A percentile compares a stretch with the other conserved stretches of the same genome.
phyloP scores from a whole-genome alignment of 2,797 vertebrate genomes.

The Pseudochirops corinnae region DNA sequence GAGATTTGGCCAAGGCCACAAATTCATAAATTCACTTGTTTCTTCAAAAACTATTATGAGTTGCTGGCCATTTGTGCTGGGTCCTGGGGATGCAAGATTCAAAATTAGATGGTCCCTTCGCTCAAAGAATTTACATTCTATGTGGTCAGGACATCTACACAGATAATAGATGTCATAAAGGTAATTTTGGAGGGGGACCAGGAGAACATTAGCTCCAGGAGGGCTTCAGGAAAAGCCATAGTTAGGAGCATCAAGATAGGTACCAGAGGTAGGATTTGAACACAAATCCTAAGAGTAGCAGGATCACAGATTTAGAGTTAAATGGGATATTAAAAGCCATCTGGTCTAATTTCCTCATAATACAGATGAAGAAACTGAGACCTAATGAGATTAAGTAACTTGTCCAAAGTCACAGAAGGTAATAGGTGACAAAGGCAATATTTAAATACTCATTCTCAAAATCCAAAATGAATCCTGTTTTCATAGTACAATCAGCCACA shows the following conservation, averaged over 20 bases:
- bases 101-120: neutral
- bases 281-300: neutral
- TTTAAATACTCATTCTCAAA: neutral
- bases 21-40: neutral
- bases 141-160: neutral
- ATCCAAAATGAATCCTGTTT: neutral
- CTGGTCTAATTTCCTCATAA: neutral
- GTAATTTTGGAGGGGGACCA: too few relatives aligned
- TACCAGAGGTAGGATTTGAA: neutral
- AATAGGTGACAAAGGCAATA: neutral
- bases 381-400: neutral
- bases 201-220: neutral
- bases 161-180: neutral
- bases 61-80: neutral
- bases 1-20: neutral
- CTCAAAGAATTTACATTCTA: neutral
- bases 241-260: neutral
- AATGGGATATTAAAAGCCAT: neutral
- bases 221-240: neutral
- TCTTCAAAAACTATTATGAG: neutral
- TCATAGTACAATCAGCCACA: too few relatives aligned
- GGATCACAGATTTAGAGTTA: neutral
- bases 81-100: neutral
- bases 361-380: neutral
- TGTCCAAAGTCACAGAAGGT: neutral